phyloP scores from a whole-genome alignment of 2,888 invertebrate species.

The Syritta pipiens region DNA sequence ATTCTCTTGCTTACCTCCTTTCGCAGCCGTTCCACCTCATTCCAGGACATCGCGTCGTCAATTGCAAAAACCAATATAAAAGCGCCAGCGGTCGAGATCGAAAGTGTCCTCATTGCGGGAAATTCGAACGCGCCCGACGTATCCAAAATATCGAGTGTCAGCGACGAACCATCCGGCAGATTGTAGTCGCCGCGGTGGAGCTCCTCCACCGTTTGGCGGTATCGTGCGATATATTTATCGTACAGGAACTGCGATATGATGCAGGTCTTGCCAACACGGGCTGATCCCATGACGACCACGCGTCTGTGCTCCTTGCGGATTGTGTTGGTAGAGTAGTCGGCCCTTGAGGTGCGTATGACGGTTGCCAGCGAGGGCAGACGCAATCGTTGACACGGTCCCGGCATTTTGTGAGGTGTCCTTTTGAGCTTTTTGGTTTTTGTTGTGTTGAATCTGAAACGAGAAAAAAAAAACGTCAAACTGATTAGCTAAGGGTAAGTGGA shows the following conservation, averaged over 20 bases:
- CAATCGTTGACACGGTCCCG: constrained; percentile 73
- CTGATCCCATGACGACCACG: constrained; percentile 79
- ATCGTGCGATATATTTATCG: constrained; percentile 81
- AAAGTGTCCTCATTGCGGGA: constrained; percentile 87
- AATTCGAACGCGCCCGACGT: constrained; percentile 85
- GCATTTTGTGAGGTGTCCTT: constrained; percentile 59
- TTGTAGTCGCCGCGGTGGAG: constrained; percentile 81
- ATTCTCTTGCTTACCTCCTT: constrained; percentile 76
- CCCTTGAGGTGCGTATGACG: constrained; percentile 65
- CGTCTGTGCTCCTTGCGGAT: constrained; percentile 75
- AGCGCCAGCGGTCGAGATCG: constrained; percentile 87
- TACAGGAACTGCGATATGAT: constrained; percentile 83
- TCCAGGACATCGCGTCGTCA: constrained; percentile 82
- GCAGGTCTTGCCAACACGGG: constrained; percentile 83
- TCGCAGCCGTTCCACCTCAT: constrained; percentile 81
- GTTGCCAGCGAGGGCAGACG: constrained; percentile 74
- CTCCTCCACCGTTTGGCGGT: constrained; percentile 84
- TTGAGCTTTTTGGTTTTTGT: neutral
- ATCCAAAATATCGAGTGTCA: constrained; percentile 86
- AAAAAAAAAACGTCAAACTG: constrained; percentile 25
- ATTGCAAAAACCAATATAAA: constrained; percentile 87
- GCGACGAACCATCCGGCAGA: constrained; percentile 79
- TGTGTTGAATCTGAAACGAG: constrained; percentile 13
- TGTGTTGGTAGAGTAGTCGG: constrained; percentile 65
- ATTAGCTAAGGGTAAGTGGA: constrained; percentile 31